Conservation (phyloP, 2,888 invertebrate genomes). For the Pherbina coryleti region DNA sequence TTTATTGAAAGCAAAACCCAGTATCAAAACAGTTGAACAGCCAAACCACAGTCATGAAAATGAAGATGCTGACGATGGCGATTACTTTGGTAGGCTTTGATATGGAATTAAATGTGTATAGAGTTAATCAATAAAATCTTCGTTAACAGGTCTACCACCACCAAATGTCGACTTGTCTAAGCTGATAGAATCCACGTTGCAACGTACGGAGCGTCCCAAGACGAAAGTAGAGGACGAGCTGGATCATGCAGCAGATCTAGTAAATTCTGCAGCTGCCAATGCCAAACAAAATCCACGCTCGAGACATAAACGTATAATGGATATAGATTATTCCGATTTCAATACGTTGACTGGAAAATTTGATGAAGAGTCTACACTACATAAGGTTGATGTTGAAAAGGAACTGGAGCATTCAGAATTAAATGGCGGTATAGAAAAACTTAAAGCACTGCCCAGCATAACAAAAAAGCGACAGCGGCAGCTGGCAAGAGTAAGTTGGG, state of each 20-base stretch:
- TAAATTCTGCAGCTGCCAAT: conserved; percentile 53
- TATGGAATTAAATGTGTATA: not conserved
- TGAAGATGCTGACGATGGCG: conserved; percentile 48
- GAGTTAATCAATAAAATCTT: not conserved
- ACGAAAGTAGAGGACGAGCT: conserved; percentile 50
- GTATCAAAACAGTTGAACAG: not conserved
- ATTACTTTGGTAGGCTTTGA: conserved; percentile 53
- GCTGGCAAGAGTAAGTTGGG: conserved; percentile 58
- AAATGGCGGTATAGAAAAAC: conserved; percentile 74
- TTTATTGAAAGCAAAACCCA: conserved; percentile 26
- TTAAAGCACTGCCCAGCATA: conserved; percentile 60
- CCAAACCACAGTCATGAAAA: conserved; percentile 39
- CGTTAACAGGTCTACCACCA: conserved; percentile 52
- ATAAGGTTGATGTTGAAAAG: conserved; percentile 52
- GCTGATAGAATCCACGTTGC: conserved; percentile 51
- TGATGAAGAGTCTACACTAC: conserved; percentile 41
- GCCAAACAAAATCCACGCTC: conserved; percentile 39
- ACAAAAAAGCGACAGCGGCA: conserved; percentile 72
- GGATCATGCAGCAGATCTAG: conserved; percentile 49
- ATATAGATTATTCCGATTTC: conserved; percentile 52
- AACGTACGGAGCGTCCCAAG: conserved; percentile 39
- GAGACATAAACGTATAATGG: conserved; percentile 42
- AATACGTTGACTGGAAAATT: conserved; percentile 51
- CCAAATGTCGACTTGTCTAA: conserved; percentile 51
- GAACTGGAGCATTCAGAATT: conserved; percentile 53